phyloP scores from a whole-genome alignment of 2,888 invertebrate genomes.

The Liodrosophila aerea region DNA sequence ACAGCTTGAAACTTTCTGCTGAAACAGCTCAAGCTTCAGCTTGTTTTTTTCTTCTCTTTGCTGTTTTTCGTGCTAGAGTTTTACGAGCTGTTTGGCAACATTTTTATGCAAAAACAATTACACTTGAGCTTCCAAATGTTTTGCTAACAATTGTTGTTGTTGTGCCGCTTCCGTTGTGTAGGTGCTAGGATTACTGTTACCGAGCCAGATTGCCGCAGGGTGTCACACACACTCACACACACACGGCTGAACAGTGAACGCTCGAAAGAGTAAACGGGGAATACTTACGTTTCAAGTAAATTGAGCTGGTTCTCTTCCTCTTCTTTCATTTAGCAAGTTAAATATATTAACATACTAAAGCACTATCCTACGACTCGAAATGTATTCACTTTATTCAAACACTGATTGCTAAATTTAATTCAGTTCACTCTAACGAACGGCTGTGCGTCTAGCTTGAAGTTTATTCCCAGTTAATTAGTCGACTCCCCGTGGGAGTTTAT shows the following conservation, averaged over 20 bases:
- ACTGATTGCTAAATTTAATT: no score
- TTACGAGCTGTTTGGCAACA: slow-evolving; percentile 50
- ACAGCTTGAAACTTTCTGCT: slow-evolving; percentile 12
- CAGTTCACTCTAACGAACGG: no score
- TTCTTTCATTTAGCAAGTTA: no score
- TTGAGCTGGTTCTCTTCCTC: no score
- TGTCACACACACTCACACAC: neutral
- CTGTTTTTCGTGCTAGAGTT: slow-evolving; percentile 21
- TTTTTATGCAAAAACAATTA: slow-evolving; percentile 73
- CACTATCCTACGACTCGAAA: no score
- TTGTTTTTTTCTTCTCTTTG: neutral
- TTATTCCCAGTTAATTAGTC: slow-evolving; percentile 64
- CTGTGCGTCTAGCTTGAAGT: slow-evolving; percentile 16
- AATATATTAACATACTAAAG: no score
- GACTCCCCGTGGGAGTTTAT: slow-evolving; percentile 53
- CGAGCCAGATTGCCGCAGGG: neutral
- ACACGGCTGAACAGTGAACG: no score
- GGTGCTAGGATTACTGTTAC: neutral
- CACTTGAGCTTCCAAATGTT: slow-evolving; percentile 51
- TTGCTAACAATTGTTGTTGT: slow-evolving; percentile 29
- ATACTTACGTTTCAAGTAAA: no score
- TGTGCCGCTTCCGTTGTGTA: neutral
- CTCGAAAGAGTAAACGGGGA: no score
- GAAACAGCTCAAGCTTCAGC: slow-evolving; percentile 4
- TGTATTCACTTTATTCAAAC: no score